These are phyloP conservation scores for Drosophila chauvacae DNA, from an alignment of 1,140 invertebrate genomes.

Conservation along the genomic window DNA sequence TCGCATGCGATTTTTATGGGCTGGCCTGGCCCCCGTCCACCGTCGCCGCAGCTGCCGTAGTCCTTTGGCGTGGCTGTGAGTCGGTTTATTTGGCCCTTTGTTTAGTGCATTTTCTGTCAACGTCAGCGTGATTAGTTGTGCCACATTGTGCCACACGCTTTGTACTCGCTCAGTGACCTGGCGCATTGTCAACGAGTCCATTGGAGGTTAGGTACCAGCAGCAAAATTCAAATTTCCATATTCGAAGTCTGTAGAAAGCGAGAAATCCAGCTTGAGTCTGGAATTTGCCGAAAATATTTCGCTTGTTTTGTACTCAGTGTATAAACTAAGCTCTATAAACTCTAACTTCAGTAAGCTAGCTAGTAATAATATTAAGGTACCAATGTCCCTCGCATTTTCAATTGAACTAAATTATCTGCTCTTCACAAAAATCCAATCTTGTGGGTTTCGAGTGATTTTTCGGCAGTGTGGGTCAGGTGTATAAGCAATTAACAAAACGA, in stretches of 20 bases:
- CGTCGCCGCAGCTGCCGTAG: not conserved
- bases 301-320: not conserved
- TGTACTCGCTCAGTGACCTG: slow-evolving; percentile 23
- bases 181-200: slow-evolving; percentile 39
- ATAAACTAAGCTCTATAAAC: no score
- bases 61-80: slow-evolving; percentile 27
- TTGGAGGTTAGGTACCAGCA: slow-evolving; percentile 32
- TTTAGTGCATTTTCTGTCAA: slow-evolving; percentile 68
- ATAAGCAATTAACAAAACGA: slow-evolving; percentile 69
- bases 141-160: slow-evolving; percentile 52
- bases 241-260: not conserved
- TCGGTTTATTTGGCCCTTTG: slow-evolving; percentile 55
- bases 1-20: slow-evolving; percentile 32
- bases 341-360: no score
- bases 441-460: not conserved
- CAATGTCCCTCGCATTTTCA: no score
- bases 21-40: slow-evolving; percentile 11
- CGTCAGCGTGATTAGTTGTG: slow-evolving; percentile 76
- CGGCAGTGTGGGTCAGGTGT: slow-evolving; percentile 40
- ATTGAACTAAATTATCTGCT: not conserved
- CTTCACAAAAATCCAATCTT: not conserved
- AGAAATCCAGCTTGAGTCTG: not conserved
- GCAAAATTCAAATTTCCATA: slow-evolving; percentile 18
- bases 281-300: not conserved
- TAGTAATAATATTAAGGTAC: not conserved